phyloP scores from a whole-genome alignment of 37 sponge, comb jelly and placozoan genomes.

The Crambe crambe region DNA sequence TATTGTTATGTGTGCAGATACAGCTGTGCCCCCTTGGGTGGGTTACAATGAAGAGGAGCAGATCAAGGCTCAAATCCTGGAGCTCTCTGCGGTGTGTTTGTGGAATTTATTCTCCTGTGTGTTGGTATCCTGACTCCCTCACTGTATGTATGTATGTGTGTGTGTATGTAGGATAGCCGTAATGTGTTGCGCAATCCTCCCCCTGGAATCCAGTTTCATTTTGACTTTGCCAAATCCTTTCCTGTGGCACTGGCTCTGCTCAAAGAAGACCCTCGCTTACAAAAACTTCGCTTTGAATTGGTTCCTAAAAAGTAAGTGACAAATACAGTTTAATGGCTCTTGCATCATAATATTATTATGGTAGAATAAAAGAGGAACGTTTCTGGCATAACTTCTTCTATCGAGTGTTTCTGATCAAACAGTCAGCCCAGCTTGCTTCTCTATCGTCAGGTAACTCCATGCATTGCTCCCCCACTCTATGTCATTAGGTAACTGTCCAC shows the following conservation, averaged over 20 bases:
- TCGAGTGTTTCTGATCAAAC: conserved; percentile 95
- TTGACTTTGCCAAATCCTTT: conserved; percentile 74
- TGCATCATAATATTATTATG: not conserved
- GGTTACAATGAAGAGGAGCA: conserved; percentile 98
- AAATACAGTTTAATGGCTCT: not conserved
- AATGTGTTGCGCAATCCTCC: conserved; percentile 96
- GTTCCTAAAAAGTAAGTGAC: conserved; percentile 89
- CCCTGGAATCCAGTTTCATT: conserved; percentile 88
- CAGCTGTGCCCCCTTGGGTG: conserved; percentile 95
- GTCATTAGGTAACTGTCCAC: not conserved
- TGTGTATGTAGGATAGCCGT: conserved; percentile 74
- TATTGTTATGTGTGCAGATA: conserved; percentile 38
- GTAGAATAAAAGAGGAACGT: conserved; percentile 84
- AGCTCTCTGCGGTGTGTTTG: conserved; percentile 80
- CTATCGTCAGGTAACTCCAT: conserved; percentile 16
- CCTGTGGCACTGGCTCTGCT: conserved; percentile 91
- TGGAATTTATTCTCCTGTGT: not conserved
- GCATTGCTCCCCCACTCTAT: not conserved
- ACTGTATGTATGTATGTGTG: not conserved
- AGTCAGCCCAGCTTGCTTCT: conserved; percentile 80
- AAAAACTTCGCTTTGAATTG: conserved; percentile 89
- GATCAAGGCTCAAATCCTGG: conserved; percentile 94
- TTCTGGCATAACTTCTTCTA: conserved; percentile 99
- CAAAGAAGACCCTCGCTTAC: conserved; percentile 79
- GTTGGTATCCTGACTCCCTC: not conserved